Conservation (phyloP, 2,888 invertebrate species). For the Ophioninae sp. region DNA sequence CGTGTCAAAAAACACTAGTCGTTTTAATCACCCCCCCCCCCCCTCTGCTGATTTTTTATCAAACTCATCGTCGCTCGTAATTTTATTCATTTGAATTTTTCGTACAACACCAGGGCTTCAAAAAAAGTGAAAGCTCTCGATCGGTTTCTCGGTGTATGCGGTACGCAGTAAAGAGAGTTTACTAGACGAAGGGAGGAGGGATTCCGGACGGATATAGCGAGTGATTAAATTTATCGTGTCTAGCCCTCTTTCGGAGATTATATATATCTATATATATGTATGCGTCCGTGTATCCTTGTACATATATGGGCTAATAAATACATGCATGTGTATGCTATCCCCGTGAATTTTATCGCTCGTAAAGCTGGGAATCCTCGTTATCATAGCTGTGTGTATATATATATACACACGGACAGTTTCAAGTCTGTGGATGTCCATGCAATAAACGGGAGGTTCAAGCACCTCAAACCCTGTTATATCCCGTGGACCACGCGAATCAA, state of each 20-base stretch:
- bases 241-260: conserved; percentile 47
- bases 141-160: background rate
- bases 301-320: conserved; percentile 52
- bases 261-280: conserved; percentile 12
- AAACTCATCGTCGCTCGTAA: conserved; percentile 6
- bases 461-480: no score
- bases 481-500: no score
- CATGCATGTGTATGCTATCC: conserved; percentile 38
- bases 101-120: background rate
- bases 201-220: conserved; percentile 18
- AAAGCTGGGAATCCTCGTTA: conserved; percentile 57
- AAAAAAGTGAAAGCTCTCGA: background rate
- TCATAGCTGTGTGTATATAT: conserved; percentile 7
- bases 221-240: conserved; percentile 58
- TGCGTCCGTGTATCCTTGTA: conserved; percentile 14
- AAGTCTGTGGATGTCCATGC: no score
- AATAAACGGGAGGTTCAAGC: no score
- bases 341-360: conserved; percentile 58
- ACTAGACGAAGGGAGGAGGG: background rate
- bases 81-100: background rate
- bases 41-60: background rate
- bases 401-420: background rate
- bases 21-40: background rate
- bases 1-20: no score
- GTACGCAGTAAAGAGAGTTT: background rate